phyloP scores from a whole-genome alignment of 2,113 vertebrate genomes.

The human region DNA sequence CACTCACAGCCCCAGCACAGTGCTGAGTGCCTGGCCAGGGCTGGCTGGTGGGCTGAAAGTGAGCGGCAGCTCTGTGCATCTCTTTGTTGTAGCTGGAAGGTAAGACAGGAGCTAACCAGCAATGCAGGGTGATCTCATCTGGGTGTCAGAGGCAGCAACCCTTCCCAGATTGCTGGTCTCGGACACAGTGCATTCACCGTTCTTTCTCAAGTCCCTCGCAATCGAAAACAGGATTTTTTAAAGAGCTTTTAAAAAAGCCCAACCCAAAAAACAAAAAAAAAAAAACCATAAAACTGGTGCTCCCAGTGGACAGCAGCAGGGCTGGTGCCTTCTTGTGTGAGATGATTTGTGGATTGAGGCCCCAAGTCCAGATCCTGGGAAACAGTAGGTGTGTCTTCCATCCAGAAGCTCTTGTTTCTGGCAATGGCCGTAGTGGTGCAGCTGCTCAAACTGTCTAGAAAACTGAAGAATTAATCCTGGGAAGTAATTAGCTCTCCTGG shows the following conservation, averaged over 20 bases:
- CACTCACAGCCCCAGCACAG: not conserved
- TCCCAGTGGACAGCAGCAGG: not conserved
- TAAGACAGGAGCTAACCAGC: not conserved
- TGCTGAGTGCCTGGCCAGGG: not conserved
- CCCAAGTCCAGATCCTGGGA: not conserved
- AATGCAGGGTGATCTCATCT: no score
- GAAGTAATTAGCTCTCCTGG: constrained; percentile 54
- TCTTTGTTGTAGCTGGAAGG: not conserved
- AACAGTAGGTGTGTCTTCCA: constrained; percentile 5
- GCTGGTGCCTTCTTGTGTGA: not conserved
- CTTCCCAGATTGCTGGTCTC: not conserved
- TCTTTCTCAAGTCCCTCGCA: not conserved
- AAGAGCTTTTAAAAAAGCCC: not conserved
- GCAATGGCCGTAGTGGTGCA: not conserved
- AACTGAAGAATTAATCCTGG: constrained; percentile 71
- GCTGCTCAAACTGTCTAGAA: constrained; percentile 51
- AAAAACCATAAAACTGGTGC: not conserved
- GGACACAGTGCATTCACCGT: not conserved
- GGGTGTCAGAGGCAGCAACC: not conserved
- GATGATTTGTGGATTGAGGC: constrained; percentile 1
- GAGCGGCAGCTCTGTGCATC: not conserved
- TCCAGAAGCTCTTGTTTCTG: constrained; percentile 44
- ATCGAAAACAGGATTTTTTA: not conserved
- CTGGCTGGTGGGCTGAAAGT: not conserved
- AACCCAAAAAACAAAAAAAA: not conserved